Conservation (phyloP, 2,113 vertebrate species). For the Pluvianellus socialis region DNA sequence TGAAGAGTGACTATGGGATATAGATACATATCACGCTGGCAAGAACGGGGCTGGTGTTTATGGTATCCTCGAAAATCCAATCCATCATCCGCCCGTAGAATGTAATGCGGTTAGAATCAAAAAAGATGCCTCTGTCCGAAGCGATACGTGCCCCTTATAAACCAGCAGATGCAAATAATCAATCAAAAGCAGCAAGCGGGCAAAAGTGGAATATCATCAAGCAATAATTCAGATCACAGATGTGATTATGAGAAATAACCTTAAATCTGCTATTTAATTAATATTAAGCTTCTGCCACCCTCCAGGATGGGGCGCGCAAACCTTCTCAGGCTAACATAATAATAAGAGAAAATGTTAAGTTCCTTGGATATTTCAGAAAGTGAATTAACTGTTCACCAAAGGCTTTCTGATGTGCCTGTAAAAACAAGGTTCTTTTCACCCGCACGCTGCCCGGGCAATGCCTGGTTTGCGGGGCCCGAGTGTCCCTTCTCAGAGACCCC, state of each 20-base stretch:
- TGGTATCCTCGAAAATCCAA: slow-evolving; percentile 40
- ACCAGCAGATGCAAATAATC: slow-evolving; percentile 65
- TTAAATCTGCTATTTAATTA: slow-evolving; percentile 50
- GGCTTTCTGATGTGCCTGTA: not conserved
- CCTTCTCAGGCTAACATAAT: not conserved
- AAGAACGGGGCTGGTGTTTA: not conserved
- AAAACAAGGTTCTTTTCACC: not conserved
- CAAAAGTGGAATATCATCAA: slow-evolving; percentile 11
- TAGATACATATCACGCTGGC: slow-evolving; percentile 28
- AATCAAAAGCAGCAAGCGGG: slow-evolving; percentile 12
- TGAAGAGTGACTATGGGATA: slow-evolving; percentile 41
- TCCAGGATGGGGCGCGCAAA: not conserved
- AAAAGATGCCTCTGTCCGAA: not conserved
- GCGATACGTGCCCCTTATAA: not conserved
- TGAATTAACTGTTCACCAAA: not conserved
- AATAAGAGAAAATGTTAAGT: not conserved
- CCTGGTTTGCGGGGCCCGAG: not conserved
- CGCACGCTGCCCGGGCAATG: not conserved
- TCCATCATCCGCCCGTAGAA: slow-evolving; percentile 60
- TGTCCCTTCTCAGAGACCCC: not conserved
- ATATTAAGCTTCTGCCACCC: slow-evolving; percentile 34
- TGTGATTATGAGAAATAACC: slow-evolving; percentile 42
- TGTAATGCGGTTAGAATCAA: slow-evolving; percentile 27
- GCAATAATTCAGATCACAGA: slow-evolving; percentile 54
- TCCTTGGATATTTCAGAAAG: not conserved